These are phyloP conservation scores for Drosophila nigromelanica DNA, from an alignment of 1,140 invertebrate species.

Conservation along the genomic window DNA sequence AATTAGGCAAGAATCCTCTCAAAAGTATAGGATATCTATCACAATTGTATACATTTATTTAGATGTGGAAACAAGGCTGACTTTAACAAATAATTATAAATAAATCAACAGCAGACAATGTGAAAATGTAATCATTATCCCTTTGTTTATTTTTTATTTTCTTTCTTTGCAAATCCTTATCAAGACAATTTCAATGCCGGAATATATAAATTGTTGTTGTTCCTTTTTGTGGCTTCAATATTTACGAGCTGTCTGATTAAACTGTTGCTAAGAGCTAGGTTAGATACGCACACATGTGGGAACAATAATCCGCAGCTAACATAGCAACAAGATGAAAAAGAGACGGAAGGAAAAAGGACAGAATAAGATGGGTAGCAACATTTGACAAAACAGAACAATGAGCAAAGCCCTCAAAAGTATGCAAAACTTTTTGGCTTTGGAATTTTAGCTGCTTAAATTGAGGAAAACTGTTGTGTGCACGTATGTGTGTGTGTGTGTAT, in stretches of 20 bases:
- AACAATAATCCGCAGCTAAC: conserved; percentile 42
- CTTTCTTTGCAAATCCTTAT: conserved; percentile 24
- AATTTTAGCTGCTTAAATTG: conserved; percentile 50
- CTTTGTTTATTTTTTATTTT: background rate
- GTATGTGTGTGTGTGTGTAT: conserved; percentile 7
- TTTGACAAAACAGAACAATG: conserved; percentile 47
- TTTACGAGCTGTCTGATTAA: conserved; percentile 51
- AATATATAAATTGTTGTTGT: conserved; percentile 35
- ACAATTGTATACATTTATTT: no score
- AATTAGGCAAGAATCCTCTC: no score
- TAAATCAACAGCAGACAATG: background rate
- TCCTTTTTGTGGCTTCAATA: conserved; percentile 41
- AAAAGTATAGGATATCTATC: no score
- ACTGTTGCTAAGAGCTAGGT: conserved; percentile 42
- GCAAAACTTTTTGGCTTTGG: conserved; percentile 49
- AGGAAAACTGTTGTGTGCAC: conserved; percentile 25
- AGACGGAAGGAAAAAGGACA: background rate
- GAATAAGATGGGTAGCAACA: conserved; percentile 19
- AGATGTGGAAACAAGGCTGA: background rate
- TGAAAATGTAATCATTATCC: conserved; percentile 17
- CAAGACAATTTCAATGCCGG: conserved; percentile 19
- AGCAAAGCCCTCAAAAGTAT: conserved; percentile 44
- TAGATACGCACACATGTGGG: conserved; percentile 27
- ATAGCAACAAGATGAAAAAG: conserved; percentile 17
- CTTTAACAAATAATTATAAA: conserved; percentile 2